phyloP scores from a whole-genome alignment of 2,888 invertebrate species.

The Scaptomyza parva region DNA sequence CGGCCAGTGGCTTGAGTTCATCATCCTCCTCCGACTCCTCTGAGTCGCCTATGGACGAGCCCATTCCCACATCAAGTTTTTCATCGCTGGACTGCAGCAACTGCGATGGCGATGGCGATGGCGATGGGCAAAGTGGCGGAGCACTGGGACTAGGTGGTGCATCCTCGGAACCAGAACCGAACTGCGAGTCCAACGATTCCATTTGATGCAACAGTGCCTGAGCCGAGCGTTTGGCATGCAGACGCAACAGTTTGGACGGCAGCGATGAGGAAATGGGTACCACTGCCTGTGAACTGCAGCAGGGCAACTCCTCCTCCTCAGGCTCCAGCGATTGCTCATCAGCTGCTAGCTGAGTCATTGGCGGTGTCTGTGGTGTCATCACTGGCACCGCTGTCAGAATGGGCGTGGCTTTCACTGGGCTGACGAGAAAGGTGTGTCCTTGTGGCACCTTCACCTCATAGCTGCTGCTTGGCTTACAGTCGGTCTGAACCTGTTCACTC shows the following conservation, averaged over 20 bases:
- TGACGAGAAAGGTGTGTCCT: constrained; percentile 79
- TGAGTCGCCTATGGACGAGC: constrained; percentile 80
- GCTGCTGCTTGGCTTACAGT: constrained; percentile 4
- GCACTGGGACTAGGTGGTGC: constrained; percentile 59
- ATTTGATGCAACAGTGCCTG: constrained; percentile 75
- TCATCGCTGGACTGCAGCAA: constrained; percentile 58
- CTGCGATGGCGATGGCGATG: constrained; percentile 45
- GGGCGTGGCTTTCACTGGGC: constrained; percentile 59
- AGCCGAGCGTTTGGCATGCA: constrained; percentile 81
- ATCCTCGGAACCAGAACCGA: constrained; percentile 70
- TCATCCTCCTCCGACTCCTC: constrained; percentile 84
- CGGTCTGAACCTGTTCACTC: constrained; percentile 36
- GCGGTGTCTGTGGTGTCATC: constrained; percentile 35
- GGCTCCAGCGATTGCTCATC: constrained; percentile 1
- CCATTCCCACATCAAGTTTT: constrained; percentile 80
- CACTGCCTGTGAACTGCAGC: constrained; percentile 75
- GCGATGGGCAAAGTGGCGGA: constrained; percentile 58
- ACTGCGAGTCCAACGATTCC: constrained; percentile 77
- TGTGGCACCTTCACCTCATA: constrained; percentile 69
- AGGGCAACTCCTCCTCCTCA: constrained; percentile 59
- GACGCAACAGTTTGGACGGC: constrained; percentile 81
- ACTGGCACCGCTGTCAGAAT: constrained; percentile 75
- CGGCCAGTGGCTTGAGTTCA: constrained; percentile 84
- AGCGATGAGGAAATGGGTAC: constrained; percentile 83
- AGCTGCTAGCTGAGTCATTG: background rate